Conservation (phyloP, 2,888 invertebrate genomes). For the Apomyelois bistriatella region DNA sequence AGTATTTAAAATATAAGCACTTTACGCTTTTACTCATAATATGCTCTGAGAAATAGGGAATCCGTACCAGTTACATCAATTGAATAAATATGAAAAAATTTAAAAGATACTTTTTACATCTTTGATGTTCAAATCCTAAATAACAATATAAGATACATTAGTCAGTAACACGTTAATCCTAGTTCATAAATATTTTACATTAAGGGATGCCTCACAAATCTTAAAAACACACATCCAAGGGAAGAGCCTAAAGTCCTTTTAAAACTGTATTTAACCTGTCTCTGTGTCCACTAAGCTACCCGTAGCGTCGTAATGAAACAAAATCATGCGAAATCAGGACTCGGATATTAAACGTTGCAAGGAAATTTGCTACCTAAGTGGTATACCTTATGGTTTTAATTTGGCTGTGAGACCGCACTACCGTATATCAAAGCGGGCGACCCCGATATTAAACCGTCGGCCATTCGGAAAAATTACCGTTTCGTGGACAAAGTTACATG, state of each 20-base stretch:
- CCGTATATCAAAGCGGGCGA: slow-evolving; percentile 41
- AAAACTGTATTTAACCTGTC: slow-evolving; percentile 9
- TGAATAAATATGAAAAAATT: no score
- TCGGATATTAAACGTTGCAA: slow-evolving; percentile 10
- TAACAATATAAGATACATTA: no score
- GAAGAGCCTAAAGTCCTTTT: not conserved
- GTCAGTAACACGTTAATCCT: no score
- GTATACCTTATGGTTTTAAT: slow-evolving; percentile 58
- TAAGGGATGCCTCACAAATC: not conserved
- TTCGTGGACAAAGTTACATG: slow-evolving; percentile 32
- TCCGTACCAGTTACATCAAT: no score
- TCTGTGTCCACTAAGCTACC: slow-evolving; percentile 26
- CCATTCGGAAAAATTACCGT: slow-evolving; percentile 40
- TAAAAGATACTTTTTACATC: no score
- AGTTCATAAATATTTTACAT: no score
- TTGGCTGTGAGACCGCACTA: slow-evolving; percentile 37
- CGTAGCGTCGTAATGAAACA: slow-evolving; percentile 40
- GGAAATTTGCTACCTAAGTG: slow-evolving; percentile 31
- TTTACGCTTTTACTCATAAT: no score
- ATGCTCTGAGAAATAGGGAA: no score
- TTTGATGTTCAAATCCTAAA: no score
- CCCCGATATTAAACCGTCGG: slow-evolving; percentile 42
- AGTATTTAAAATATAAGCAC: no score
- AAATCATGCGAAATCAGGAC: slow-evolving; percentile 50
- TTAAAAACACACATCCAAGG: not conserved